These are phyloP conservation scores for Amphiduros pacificus DNA, from an alignment of 2,888 invertebrate genomes.

Conservation along the genomic window DNA sequence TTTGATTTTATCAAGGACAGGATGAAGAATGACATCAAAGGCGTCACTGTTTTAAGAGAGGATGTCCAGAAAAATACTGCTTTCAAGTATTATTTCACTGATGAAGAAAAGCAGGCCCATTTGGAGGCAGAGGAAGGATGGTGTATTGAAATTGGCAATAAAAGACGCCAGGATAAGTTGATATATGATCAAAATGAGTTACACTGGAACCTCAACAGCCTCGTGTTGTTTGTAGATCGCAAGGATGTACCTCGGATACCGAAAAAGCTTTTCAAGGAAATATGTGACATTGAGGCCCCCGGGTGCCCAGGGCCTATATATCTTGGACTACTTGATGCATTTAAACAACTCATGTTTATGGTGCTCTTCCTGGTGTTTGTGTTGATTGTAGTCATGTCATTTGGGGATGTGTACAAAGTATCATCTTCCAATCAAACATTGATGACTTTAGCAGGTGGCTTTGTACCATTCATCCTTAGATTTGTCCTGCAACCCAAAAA, in stretches of 20 bases:
- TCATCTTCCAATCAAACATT: slow-evolving; percentile 51
- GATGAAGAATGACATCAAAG: slow-evolving; percentile 46
- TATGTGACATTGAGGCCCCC: slow-evolving; percentile 45
- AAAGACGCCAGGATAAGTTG: background rate
- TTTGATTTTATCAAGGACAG: slow-evolving; percentile 50
- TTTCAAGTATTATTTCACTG: slow-evolving; percentile 37
- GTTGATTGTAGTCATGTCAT: slow-evolving; percentile 51
- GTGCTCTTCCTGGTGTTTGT: slow-evolving; percentile 50
- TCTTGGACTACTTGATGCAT: slow-evolving; percentile 44
- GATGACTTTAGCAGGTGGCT: slow-evolving; percentile 50
- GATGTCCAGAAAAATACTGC: slow-evolving; percentile 50
- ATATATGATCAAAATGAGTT: background rate
- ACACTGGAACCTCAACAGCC: slow-evolving; percentile 3
- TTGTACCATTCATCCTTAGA: slow-evolving; percentile 50
- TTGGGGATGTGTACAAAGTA: slow-evolving; percentile 47
- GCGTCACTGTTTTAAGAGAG: slow-evolving; percentile 45
- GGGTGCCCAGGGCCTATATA: slow-evolving; percentile 52
- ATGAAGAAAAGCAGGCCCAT: background rate
- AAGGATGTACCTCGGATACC: slow-evolving; percentile 50
- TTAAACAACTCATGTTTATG: slow-evolving; percentile 50
- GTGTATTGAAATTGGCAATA: background rate
- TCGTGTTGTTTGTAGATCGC: slow-evolving; percentile 11
- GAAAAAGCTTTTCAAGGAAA: slow-evolving; percentile 41
- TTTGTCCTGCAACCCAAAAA: slow-evolving; percentile 47
- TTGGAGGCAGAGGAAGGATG: slow-evolving; percentile 17